Conservation (phyloP, 2,113 vertebrate species). For the Labeo catla region DNA sequence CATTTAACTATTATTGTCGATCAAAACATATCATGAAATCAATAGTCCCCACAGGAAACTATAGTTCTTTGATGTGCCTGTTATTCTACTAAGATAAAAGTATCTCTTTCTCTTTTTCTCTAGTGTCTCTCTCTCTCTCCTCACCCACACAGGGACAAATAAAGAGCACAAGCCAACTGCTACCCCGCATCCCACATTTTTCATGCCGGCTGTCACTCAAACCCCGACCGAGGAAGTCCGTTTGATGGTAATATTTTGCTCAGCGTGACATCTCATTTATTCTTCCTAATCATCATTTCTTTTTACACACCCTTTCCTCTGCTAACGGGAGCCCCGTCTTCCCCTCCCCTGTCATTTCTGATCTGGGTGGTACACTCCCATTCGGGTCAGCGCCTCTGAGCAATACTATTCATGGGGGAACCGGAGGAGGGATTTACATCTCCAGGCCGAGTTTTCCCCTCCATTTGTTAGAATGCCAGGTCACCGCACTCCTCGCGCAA, state of each 20-base stretch:
- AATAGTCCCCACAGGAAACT: not conserved
- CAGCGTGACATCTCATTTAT: constrained; percentile 87
- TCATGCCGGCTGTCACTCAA: constrained; percentile 81
- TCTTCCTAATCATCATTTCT: constrained; percentile 88
- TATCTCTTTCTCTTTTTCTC: not conserved
- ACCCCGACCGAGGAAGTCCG: constrained; percentile 73
- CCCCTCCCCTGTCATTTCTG: constrained; percentile 85
- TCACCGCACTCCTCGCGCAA: constrained; percentile 85
- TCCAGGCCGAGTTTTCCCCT: constrained; percentile 87
- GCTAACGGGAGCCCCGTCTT: constrained; percentile 79
- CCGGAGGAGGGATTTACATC: constrained; percentile 88
- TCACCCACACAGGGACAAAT: constrained; percentile 36
- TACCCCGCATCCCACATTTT: constrained; percentile 71
- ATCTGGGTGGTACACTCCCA: constrained; percentile 83
- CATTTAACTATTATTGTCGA: not conserved
- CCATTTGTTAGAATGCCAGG: constrained; percentile 94
- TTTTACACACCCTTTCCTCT: constrained; percentile 87
- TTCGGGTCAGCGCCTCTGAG: constrained; percentile 87
- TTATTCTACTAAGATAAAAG: constrained; percentile 18
- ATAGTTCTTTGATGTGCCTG: not conserved
- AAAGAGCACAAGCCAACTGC: constrained; percentile 23
- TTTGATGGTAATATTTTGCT: constrained; percentile 91
- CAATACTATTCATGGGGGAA: constrained; percentile 86
- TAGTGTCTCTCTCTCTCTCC: not conserved
- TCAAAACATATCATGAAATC: constrained; percentile 16